A percentile compares a stretch with the other conserved stretches of the same genome.
phyloP scores from a whole-genome alignment of 2,797 vertebrate genomes.

The Myripristis murdjan region DNA sequence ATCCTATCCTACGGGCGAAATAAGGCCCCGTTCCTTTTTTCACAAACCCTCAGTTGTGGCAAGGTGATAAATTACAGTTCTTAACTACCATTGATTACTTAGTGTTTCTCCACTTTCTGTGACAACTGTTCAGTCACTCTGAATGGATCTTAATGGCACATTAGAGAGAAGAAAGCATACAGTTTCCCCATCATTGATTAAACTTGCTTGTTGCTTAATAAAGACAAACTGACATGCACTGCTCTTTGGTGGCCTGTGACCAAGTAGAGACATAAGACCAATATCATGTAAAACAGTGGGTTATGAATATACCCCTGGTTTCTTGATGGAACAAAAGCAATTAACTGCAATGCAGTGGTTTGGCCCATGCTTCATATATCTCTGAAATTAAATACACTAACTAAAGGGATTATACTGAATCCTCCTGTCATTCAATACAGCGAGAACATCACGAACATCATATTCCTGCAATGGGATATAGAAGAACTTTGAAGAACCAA shows the following conservation, averaged over 20 bases:
- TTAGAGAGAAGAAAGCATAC: constrained; percentile 89
- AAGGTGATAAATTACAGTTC: constrained; percentile 99
- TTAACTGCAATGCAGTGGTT: neutral
- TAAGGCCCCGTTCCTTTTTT: constrained; percentile 63
- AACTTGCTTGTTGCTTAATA: constrained; percentile 89
- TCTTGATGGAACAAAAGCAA: neutral
- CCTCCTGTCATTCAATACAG: neutral
- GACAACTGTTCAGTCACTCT: constrained; percentile 95
- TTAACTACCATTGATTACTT: constrained; percentile 98
- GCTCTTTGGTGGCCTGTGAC: constrained; percentile 74
- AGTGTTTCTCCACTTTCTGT: constrained; percentile 92
- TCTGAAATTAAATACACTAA: neutral
- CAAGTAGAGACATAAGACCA: constrained; percentile 66
- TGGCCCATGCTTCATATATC: neutral
- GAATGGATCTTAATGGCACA: constrained; percentile 94
- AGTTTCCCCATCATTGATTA: constrained; percentile 86
- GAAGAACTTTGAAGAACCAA: too few species aligned
- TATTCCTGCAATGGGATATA: too few species aligned
- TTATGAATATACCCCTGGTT: constrained; percentile 2
- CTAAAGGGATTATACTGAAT: neutral
- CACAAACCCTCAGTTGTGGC: constrained; percentile 92
- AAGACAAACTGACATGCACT: constrained; percentile 88
- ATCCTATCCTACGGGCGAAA: constrained; percentile 63
- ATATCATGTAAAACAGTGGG: constrained; percentile 58
- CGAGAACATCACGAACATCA: neutral